Base-by-base conservation (phyloP, 2,888 invertebrate genomes). In the Abrostola triplasia region DNA sequence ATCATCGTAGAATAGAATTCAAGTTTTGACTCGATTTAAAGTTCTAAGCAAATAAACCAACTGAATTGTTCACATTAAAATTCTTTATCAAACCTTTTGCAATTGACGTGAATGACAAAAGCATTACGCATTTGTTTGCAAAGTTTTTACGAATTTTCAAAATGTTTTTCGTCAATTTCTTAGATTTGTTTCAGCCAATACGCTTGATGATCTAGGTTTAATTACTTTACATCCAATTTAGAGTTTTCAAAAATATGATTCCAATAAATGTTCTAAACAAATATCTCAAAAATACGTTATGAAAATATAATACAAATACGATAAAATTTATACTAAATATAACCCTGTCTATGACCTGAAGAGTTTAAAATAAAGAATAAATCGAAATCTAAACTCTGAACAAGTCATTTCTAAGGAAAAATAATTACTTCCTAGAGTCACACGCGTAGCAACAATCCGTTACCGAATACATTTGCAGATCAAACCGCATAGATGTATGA, bases 281-380 rank as follows among this genome's bases (percentile, higher is more conserved):
- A 94, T 89, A 84, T 94, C 93, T 93, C 94, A 94, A 94, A 94
- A 94, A 94, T 93, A 93, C 90, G 81, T 93, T 94, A 93, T 93
- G 94, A 93, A 94, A 94, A 94, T 94, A 93, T 94, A 94, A 94
- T 93, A 93, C 92, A 91, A 92, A 94, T 92, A 93, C 92, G 92
- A 92, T 94, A 94, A 93, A 94, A 93, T 94, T 94, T 94, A 94
- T 92, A 94, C 94, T 94, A 93, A 94, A 94, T 94, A 92, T 93
- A 94, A 94, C 94, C 94, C 94, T 94, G 94, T 94, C 93, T 94
- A 94, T 94, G 94, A 94, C 94, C 94, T 94, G 94, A 94, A 94
- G 94, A 93, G 93, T 92, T 92, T 86, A 85, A 90, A 91, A 86
- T 82, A 90, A 93, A 89, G 76, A 78, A 79, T 85, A 83, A 84